phyloP scores from a whole-genome alignment of 53 echinoderm and acorn worm genomes.

The Temnopleurus reevesii region DNA sequence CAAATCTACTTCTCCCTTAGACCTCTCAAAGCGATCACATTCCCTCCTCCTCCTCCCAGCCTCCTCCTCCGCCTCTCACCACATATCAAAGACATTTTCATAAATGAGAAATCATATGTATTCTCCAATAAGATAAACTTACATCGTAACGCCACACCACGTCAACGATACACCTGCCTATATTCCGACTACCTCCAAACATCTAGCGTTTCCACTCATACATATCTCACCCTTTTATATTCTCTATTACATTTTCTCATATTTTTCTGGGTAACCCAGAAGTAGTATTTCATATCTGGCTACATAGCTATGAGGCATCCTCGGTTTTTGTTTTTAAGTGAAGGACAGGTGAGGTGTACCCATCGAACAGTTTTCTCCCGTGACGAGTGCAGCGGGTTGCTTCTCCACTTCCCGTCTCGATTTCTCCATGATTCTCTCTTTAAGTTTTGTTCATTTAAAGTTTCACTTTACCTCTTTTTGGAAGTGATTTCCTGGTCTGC shows the following conservation, averaged over 20 bases:
- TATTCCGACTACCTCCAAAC: neutral
- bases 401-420: neutral
- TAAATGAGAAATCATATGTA: constrained; percentile 10
- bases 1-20: no score
- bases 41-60: no score
- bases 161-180: neutral
- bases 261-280: constrained; percentile 27
- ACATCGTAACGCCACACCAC: neutral
- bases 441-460: neutral
- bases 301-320: constrained; percentile 2
- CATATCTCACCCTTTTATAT: neutral
- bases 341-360: neutral
- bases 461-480: neutral
- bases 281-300: constrained; percentile 17
- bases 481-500: neutral
- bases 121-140: constrained; percentile 21
- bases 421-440: neutral
- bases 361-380: neutral
- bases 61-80: neutral
- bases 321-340: neutral
- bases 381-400: neutral
- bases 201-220: constrained; percentile 29
- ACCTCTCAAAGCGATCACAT: no score
- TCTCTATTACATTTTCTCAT: neutral
- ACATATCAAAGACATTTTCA: constrained; percentile 23